Conservation (phyloP, 2,113 vertebrate genomes). For the Anoura caudifer region DNA sequence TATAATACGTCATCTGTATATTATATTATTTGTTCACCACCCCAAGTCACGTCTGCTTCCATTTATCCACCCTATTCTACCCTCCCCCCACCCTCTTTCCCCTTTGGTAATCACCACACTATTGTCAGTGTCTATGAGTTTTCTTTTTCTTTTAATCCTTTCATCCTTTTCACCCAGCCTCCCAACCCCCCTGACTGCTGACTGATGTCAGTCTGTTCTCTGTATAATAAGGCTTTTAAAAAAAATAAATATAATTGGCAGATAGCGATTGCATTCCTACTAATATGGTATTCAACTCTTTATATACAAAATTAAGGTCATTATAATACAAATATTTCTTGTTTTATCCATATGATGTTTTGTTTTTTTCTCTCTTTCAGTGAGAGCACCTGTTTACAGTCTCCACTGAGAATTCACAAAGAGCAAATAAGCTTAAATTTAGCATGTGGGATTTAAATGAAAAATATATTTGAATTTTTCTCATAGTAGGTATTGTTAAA, state of each 20-base stretch:
- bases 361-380: neutral
- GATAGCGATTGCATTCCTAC: neutral
- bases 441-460: neutral
- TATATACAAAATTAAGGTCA: neutral
- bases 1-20: neutral
- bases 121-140: neutral
- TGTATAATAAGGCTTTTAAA: constrained; percentile 18
- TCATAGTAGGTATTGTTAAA: neutral
- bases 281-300: neutral
- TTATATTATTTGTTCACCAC: neutral
- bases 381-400: neutral
- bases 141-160: neutral
- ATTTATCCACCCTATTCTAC: neutral
- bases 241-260: neutral
- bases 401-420: neutral
- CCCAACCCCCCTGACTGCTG: neutral
- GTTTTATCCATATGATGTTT: neutral
- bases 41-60: neutral
- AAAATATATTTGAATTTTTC: neutral
- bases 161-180: neutral
- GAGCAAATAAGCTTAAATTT: neutral
- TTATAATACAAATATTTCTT: neutral
- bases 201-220: neutral
- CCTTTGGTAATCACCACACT: neutral
- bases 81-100: neutral